Percentiles rank a stretch among this genome's conserved stretches.
phyloP scores from a whole-genome alignment of 2,888 invertebrate species.

The Melipona beecheii region DNA sequence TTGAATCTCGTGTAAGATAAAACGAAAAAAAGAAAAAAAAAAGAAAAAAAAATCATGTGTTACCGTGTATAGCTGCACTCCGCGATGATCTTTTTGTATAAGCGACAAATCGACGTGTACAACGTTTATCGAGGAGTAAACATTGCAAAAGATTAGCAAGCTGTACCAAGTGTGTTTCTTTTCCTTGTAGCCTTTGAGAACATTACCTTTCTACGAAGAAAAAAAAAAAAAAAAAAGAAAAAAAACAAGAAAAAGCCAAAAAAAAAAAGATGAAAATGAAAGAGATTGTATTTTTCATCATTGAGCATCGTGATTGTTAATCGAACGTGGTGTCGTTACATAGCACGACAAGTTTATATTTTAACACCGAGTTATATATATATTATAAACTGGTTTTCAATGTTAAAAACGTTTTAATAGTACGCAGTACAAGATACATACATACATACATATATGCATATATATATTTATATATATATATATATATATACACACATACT shows the following conservation, averaged over 20 bases:
- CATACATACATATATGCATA: not conserved
- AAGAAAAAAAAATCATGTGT: conserved; percentile 68
- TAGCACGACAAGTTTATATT: conserved; percentile 41
- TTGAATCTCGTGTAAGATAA: conserved; percentile 83
- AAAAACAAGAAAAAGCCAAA: not conserved
- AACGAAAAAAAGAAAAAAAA: conserved; percentile 3
- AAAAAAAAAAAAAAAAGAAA: not conserved
- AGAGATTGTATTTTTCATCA: not conserved
- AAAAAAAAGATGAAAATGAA: not conserved
- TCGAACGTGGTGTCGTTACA: not conserved
- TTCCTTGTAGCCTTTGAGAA: conserved; percentile 40
- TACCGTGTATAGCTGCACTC: conserved; percentile 81
- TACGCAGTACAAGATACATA: conserved; percentile 30
- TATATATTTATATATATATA: not conserved
- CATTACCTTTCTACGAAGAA: not conserved
- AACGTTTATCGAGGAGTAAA: conserved; percentile 77
- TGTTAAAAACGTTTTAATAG: conserved; percentile 14
- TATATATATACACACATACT: not conserved
- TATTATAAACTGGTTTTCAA: conserved; percentile 21
- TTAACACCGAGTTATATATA: conserved; percentile 30
- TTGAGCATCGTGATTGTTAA: not conserved
- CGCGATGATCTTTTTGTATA: conserved; percentile 79
- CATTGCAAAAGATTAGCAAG: conserved; percentile 77
- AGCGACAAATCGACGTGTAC: conserved; percentile 76
- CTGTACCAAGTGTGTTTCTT: conserved; percentile 74